These are phyloP conservation scores for Brachyhypopomus gauderio DNA, from an alignment of 2,113 vertebrate genomes.

Conservation along the genomic window DNA sequence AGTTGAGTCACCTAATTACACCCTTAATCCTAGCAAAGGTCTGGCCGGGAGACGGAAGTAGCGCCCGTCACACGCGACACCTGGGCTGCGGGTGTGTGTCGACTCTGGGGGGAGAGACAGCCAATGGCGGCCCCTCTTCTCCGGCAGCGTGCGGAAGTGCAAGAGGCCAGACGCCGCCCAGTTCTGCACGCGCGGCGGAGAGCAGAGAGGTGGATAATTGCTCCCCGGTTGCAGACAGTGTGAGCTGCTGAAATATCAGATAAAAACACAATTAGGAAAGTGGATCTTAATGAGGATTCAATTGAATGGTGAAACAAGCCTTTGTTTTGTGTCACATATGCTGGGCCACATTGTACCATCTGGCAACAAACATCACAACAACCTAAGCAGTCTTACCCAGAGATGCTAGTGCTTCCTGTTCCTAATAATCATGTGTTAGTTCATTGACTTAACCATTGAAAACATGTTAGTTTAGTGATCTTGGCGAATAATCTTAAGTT, in stretches of 20 bases:
- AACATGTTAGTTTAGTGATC: background rate
- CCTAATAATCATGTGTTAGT: slow-evolving; percentile 24
- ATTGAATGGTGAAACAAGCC: slow-evolving; percentile 59
- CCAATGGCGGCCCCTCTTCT: slow-evolving; percentile 21
- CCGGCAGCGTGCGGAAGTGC: slow-evolving; percentile 50
- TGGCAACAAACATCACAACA: slow-evolving; percentile 58
- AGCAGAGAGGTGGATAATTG: slow-evolving; percentile 73
- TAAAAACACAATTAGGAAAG: slow-evolving; percentile 67
- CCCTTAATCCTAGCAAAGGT: background rate
- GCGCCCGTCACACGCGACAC: slow-evolving; percentile 30
- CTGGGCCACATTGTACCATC: slow-evolving; percentile 69
- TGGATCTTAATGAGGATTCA: slow-evolving; percentile 69
- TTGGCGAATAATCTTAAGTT: background rate
- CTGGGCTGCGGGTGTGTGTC: slow-evolving; percentile 31
- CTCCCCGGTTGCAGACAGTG: slow-evolving; percentile 73
- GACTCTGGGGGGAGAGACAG: slow-evolving; percentile 31
- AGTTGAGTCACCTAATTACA: slow-evolving; percentile 9
- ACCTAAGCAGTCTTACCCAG: slow-evolving; percentile 24
- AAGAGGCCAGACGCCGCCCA: slow-evolving; percentile 61
- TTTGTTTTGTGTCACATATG: slow-evolving; percentile 72
- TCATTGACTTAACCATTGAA: background rate
- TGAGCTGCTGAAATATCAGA: slow-evolving; percentile 69
- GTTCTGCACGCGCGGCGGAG: slow-evolving; percentile 56
- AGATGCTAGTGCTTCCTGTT: slow-evolving; percentile 26
- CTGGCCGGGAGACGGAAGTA: background rate